These are phyloP conservation scores for Vireo altiloquus DNA, from an alignment of 2,113 vertebrate species.

Conservation along the genomic window DNA sequence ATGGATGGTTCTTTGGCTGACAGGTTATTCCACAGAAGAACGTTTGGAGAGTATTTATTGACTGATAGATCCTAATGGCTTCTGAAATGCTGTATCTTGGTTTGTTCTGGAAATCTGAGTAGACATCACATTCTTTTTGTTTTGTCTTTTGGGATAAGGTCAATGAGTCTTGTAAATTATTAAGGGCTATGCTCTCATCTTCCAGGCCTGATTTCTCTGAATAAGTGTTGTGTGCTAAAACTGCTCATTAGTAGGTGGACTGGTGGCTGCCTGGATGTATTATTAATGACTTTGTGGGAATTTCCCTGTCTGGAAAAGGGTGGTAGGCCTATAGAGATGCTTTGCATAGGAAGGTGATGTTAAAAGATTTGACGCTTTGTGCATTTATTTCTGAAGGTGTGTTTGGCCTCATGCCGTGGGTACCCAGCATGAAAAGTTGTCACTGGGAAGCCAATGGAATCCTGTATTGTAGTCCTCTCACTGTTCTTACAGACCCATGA, in stretches of 20 bases:
- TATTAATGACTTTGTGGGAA: conserved; percentile 17
- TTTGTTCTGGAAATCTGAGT: conserved; percentile 9
- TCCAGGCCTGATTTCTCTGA: background rate
- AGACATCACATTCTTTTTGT: background rate
- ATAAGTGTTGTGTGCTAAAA: background rate
- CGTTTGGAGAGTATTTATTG: background rate
- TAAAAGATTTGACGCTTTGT: background rate
- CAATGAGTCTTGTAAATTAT: conserved; percentile 37
- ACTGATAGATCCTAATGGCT: background rate
- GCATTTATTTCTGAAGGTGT: background rate
- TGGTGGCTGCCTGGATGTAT: conserved; percentile 15
- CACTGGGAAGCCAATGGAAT: background rate
- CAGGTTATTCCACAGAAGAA: background rate
- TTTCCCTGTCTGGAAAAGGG: background rate
- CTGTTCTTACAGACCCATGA: background rate
- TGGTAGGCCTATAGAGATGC: background rate
- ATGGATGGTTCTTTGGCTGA: background rate
- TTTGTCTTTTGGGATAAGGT: conserved; percentile 12
- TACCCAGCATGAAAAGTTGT: background rate
- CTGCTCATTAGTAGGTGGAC: background rate
- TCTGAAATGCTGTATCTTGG: background rate
- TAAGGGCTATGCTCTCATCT: background rate
- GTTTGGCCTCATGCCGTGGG: background rate
- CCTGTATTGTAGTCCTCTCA: background rate
- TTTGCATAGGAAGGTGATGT: background rate